Conservation (phyloP, 2,113 vertebrate genomes). For the Sitta europaea region DNA sequence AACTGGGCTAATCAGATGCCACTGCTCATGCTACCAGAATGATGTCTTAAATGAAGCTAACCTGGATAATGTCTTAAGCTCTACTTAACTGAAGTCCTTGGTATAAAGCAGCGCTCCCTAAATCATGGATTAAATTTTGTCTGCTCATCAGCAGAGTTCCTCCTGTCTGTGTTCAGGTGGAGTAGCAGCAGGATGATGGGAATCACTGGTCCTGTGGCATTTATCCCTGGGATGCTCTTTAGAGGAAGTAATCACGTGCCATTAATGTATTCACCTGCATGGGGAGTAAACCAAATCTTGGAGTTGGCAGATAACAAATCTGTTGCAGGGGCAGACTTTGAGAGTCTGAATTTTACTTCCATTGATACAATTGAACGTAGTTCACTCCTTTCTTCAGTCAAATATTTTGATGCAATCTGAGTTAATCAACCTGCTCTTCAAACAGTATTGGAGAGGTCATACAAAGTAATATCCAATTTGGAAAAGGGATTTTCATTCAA, state of each 20-base stretch:
- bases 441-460: neutral
- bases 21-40: neutral
- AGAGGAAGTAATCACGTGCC: neutral
- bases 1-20: neutral
- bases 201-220: neutral
- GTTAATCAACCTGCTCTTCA: neutral
- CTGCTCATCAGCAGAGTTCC: accelerated
- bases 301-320: neutral
- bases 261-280: neutral
- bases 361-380: neutral
- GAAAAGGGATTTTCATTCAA: neutral
- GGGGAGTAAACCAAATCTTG: neutral
- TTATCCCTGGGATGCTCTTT: neutral
- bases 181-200: neutral
- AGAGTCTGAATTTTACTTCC: neutral
- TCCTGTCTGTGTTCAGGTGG: neutral
- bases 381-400: neutral
- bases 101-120: neutral
- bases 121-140: neutral
- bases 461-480: neutral
- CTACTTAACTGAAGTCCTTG: neutral
- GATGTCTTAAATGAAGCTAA: neutral
- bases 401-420: constrained; percentile 24
- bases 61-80: neutral
- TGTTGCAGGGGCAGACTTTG: neutral